phyloP scores from a whole-genome alignment of 2,113 vertebrate genomes.

The Mugil cephalus region DNA sequence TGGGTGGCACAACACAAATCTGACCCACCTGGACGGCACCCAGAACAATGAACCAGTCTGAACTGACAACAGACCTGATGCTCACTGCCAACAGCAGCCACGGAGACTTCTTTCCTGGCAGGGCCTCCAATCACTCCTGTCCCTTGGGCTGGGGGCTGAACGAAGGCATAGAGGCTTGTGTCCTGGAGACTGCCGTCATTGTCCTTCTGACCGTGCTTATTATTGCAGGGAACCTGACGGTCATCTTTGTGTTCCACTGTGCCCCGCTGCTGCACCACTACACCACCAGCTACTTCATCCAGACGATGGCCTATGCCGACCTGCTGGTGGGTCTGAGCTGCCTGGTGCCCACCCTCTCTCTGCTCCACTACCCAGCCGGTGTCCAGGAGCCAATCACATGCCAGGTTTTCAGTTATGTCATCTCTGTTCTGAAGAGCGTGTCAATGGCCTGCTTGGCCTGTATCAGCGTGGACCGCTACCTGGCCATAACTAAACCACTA shows the following conservation, averaged over 20 bases:
- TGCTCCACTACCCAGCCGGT: constrained; percentile 94
- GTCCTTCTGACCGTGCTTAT: constrained; percentile 96
- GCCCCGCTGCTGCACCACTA: constrained; percentile 97
- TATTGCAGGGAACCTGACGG: constrained; percentile 95
- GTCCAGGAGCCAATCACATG: constrained; percentile 95
- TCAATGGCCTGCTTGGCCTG: constrained; percentile 98
- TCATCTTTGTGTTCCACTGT: constrained; percentile 98
- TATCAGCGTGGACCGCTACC: constrained; percentile 97
- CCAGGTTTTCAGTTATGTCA: constrained; percentile 97
- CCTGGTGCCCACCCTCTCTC: constrained; percentile 94
- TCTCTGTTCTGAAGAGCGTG: constrained; percentile 98
- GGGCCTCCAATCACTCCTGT: constrained; percentile 91
- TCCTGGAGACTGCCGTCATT: constrained; percentile 94
- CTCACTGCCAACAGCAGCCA: constrained; percentile 87
- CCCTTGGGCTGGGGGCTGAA: constrained; percentile 94
- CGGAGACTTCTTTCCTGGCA: constrained; percentile 76
- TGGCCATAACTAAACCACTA: constrained; percentile 97
- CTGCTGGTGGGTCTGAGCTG: constrained; percentile 97
- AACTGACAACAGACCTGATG: constrained; percentile 78
- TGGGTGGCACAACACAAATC: constrained; percentile 56
- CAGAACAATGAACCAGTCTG: constrained; percentile 94
- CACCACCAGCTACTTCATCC: constrained; percentile 98
- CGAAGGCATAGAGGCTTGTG: constrained; percentile 89
- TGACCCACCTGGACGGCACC: constrained; percentile 71
- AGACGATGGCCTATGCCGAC: constrained; percentile 99